Base-by-base conservation (phyloP, 2,113 vertebrate species). In the Megaceryle maxima region DNA sequence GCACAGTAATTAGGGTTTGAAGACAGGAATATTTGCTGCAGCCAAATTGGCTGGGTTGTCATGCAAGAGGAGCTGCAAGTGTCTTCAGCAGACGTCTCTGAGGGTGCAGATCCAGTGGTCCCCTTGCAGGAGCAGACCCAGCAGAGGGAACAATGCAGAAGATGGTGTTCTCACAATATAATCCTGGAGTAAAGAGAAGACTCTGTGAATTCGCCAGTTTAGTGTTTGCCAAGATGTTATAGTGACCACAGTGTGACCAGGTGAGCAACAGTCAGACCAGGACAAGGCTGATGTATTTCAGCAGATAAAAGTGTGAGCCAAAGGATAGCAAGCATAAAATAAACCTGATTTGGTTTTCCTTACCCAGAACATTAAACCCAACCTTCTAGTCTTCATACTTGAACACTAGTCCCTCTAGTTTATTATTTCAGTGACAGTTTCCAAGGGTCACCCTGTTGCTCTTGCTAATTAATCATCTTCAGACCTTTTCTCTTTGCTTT, bases 1-100 rank as follows among this genome's bases (percentile, higher is more conserved):
- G 95, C 46, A 77, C 16, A 18, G 94, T 94, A 98, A 98, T 98
- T 96, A 98, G 94, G 92, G 95, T 78, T 78, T 95, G 97, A 95
- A 96, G 94, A 28, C 64, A 95, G 95, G 91, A 92, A 43, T 95
- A 95, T 90, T 94, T 93, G 75, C 92, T 90, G 96, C 87, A 91
- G 94, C 95, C 96, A 92, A 83, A 59, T 39, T 81, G 91, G 74
- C 94, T 53, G 55, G 25, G 41, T 15, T 77, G 72, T 57, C 67
- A 51, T 41, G 78, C 64, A 44, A 68, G 83, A 85, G 60, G 18
- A 93, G 39, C 60, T 68, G 55, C 31, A 16, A 55, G 63, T 11
- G 9, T 13, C 50, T 67, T n/a, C 55, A 59, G 72, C 51, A 51
- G 43, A 29, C 25, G 17, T 10, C 39, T 6, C 39, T 14, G 44